These are phyloP conservation scores for Fistularia tabacaria DNA, from an alignment of 2,797 vertebrate species.

Conservation along the genomic window DNA sequence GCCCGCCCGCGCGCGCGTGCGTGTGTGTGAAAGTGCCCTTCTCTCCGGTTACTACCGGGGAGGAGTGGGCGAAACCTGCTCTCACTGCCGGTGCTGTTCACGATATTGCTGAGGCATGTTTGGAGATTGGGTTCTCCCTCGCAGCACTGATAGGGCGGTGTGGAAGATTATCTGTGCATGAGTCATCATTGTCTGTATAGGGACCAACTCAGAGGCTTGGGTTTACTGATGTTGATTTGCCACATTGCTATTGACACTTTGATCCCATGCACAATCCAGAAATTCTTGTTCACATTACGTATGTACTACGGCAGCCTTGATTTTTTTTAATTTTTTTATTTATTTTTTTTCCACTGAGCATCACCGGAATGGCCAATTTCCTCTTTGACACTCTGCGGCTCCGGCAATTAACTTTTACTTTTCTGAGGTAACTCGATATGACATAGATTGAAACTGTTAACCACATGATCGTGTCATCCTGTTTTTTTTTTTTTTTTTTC, in stretches of 20 bases:
- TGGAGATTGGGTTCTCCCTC: conserved; percentile 50
- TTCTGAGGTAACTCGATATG: too few species aligned
- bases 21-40: background rate
- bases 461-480: too few species aligned
- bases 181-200: conserved; percentile 65
- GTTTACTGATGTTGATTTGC: conserved; percentile 61
- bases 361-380: conserved; percentile 24
- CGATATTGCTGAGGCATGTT: conserved; percentile 54
- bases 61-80: conserved; percentile 14
- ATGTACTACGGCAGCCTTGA: conserved; percentile 21
- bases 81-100: background rate
- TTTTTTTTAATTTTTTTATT: too few species aligned
- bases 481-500: too few species aligned
- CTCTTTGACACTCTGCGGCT: background rate
- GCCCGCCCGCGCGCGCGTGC: too few species aligned
- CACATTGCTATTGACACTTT: conserved; percentile 59
- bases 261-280: conserved; percentile 64
- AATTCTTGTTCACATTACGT: conserved; percentile 54
- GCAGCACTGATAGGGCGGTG: conserved; percentile 45
- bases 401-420: too few species aligned
- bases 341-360: conserved; percentile 45
- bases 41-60: background rate
- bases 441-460: too few species aligned
- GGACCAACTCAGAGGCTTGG: conserved; percentile 44
- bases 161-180: conserved; percentile 68